Evolutionary conservation across 1,140 invertebrate genomes (phyloP), one percentile per base, ranked within the genome.

Genomic region (Magallana ariakensis): DNA sequence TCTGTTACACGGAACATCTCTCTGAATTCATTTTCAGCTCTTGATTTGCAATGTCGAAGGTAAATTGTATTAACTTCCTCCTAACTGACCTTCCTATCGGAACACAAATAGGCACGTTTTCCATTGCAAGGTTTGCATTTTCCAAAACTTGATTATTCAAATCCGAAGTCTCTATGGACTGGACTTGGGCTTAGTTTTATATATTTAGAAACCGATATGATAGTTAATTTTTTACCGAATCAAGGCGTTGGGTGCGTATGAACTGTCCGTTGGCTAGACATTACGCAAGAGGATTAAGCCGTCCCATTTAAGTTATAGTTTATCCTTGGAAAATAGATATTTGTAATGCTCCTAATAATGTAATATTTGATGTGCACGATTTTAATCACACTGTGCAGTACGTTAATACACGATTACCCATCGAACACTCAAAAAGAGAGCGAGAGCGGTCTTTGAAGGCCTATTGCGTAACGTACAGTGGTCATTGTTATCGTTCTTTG

Each of bases 1-100:
- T 70, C 22, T 26, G 22, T 70, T 70, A 70, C 66, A 70, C 66
- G 66, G 22, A 70, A 70, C 66, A 70, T 70, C 22, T 70, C 66
- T 70, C 66, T 13, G 22, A 26, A 70, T 26, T 70, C 22, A 70
- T 70, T 33, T 70, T 70, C 22, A 60, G 66, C 22, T 46, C 66
- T 70, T 70, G 9, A 70, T 70, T 70, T 33, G 22, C 66, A 70
- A 26, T 70, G 26, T 26, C 66, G 22, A 70, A 13, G 8, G 66
- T 26, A 22, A 70, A 70, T 70, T 70, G 66, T 33, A 70, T 70
- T 70, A 70, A 26, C 11, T 70, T 13, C 33, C 66, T 26, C 11
- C 66, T 19, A 70, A 70, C 26, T 13, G 9, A 26, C 26, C 19
- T 70, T 33, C 22, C 22, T 13, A 19, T 33, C 11, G 9, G 15